Evolutionary conservation across 2,113 vertebrate genomes (phyloP).

Genomic region (Craseonycteris thonglongyai): DNA sequence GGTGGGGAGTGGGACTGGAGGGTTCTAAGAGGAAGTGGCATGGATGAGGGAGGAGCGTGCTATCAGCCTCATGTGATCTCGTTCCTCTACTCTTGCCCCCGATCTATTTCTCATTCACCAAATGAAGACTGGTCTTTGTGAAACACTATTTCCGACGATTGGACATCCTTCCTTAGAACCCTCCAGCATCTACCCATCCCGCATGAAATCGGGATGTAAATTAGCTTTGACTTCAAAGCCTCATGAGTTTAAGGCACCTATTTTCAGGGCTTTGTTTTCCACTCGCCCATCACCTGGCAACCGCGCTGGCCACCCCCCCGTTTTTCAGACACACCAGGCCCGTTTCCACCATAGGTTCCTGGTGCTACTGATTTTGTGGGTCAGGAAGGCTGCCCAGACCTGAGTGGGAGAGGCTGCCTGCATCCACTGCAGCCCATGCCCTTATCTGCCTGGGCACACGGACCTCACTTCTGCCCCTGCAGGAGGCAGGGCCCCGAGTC

Average conservation of each 20-base stretch:
- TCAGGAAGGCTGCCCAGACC: neutral
- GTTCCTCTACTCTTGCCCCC: neutral
- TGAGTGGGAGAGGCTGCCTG: neutral
- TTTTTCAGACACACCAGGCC: neutral
- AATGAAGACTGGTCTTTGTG: neutral
- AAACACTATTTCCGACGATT: neutral
- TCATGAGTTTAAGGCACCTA: rapidly evolving
- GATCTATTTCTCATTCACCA: neutral
- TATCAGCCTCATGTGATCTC: rapidly evolving
- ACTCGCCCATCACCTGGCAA: rapidly evolving
- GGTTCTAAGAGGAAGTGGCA: neutral
- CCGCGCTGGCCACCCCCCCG: neutral
- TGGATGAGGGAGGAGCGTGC: rapidly evolving
- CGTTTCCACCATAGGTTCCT: neutral
- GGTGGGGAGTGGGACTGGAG: rapidly evolving
- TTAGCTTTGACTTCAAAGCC: neutral
- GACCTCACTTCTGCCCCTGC: neutral
- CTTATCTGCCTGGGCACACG: neutral
- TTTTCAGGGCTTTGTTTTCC: neutral
- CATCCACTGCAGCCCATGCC: neutral
- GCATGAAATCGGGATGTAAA: neutral
- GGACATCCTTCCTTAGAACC: neutral
- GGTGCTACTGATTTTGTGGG: neutral
- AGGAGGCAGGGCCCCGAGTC: neutral
- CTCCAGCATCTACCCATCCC: neutral